A percentile compares a stretch with the other conserved stretches of the same genome.
Evolutionary conservation across 2,797 vertebrate species (phyloP).

Genomic region (Rhinatrema bivittatum): DNA sequence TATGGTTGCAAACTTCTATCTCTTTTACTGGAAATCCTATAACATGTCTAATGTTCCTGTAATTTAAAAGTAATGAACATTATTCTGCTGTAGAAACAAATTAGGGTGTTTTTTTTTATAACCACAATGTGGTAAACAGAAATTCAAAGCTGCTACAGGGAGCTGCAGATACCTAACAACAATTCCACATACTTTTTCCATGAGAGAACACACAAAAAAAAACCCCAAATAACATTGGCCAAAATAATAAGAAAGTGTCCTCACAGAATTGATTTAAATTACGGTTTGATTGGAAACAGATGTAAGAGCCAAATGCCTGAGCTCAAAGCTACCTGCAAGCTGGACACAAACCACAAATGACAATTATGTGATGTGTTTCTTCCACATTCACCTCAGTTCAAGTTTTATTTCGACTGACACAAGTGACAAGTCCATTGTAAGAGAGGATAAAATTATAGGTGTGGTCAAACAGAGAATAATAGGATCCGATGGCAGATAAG

Average conservation of each 20-base stretch:
- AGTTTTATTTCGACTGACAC: no score
- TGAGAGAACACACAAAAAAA: background rate
- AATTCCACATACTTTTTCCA: constrained; percentile 1
- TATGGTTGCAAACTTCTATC: background rate
- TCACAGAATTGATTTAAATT: constrained; percentile 15
- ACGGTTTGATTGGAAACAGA: constrained; percentile 39
- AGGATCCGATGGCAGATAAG: no score
- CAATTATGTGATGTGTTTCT: no score
- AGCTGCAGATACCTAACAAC: background rate
- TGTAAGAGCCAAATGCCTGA: constrained; percentile 14
- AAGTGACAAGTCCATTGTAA: no score
- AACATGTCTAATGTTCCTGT: constrained; percentile 8
- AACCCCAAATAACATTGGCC: constrained; percentile 38
- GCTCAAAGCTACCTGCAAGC: constrained; percentile 6
- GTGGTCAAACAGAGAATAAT: no score
- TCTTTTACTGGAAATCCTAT: constrained; percentile 6
- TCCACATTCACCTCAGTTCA: background rate
- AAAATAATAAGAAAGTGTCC: constrained; percentile 17
- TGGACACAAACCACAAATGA: background rate
- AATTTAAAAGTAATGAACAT: constrained; percentile 4
- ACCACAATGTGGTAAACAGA: background rate
- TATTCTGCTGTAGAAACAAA: background rate
- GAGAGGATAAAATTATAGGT: no score
- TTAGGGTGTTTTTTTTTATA: background rate
- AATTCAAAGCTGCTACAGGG: background rate